These are phyloP conservation scores for Lampris incognitus DNA, from an alignment of 2,113 vertebrate genomes.

Conservation along the genomic window DNA sequence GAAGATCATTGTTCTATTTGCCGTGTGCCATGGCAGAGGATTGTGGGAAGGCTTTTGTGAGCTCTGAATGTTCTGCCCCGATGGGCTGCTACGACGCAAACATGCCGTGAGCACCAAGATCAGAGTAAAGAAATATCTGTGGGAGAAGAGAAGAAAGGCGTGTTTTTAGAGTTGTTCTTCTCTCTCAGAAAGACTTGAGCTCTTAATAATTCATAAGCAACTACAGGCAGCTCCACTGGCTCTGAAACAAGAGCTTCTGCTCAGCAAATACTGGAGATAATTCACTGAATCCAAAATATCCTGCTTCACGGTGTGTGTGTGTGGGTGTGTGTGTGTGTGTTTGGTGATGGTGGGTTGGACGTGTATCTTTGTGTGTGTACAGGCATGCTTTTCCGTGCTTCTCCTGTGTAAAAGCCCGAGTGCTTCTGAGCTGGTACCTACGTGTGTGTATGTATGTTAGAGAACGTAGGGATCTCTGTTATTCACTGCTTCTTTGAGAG, in stretches of 20 bases:
- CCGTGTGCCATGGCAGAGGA: conserved; percentile 36
- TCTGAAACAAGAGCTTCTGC: conserved; percentile 72
- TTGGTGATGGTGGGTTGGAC: background rate
- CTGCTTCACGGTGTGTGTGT: conserved; percentile 58
- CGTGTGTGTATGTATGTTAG: conserved; percentile 38
- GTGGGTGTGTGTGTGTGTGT: conserved; percentile 27
- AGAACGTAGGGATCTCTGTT: conserved; percentile 14
- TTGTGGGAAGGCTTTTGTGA: conserved; percentile 43
- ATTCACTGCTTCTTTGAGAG: conserved; percentile 55
- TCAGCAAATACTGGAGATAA: conserved; percentile 78
- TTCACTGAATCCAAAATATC: conserved; percentile 71
- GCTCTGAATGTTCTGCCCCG: conserved; percentile 22
- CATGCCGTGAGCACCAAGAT: conserved; percentile 38
- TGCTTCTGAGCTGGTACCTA: conserved; percentile 12
- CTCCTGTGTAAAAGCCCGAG: conserved; percentile 21
- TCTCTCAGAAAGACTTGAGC: conserved; percentile 66
- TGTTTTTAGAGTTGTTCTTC: conserved; percentile 73
- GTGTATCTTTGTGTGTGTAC: conserved; percentile 15
- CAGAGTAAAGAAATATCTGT: conserved; percentile 58
- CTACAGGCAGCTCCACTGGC: conserved; percentile 73
- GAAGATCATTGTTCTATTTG: conserved; percentile 48
- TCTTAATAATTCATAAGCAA: conserved; percentile 80
- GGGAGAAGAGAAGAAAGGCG: conserved; percentile 60
- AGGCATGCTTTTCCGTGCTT: conserved; percentile 34
- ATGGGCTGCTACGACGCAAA: conserved; percentile 53